Conservation (phyloP, 2,797 vertebrate species). For the Malacoraja senta region DNA sequence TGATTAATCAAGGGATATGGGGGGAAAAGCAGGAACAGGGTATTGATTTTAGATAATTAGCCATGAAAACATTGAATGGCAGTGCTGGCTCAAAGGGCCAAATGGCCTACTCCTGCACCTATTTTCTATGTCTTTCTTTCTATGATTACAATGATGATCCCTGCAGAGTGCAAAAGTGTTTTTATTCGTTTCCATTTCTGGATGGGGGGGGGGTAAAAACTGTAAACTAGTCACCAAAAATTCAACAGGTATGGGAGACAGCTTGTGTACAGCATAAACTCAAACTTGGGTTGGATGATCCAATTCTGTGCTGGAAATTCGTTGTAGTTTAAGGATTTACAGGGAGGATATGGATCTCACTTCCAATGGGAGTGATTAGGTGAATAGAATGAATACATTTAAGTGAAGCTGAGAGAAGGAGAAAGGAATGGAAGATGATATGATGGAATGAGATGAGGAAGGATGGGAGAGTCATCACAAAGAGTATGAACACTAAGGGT, state of each 20-base stretch:
- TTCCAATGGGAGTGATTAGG: background rate
- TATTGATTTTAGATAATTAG: too few species aligned
- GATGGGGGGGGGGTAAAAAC: too few species aligned
- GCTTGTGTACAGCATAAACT: too few species aligned
- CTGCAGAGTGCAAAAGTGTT: background rate
- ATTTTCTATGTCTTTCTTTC: too few species aligned
- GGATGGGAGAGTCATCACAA: background rate
- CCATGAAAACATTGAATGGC: too few species aligned
- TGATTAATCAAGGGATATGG: too few species aligned
- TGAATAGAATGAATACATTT: background rate
- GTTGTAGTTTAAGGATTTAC: background rate
- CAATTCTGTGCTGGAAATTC: background rate
- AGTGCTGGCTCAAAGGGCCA: too few species aligned
- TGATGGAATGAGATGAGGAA: background rate
- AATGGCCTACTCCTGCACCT: too few species aligned
- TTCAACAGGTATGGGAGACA: background rate
- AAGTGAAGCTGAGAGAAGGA: background rate
- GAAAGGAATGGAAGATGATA: background rate
- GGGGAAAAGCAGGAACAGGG: too few species aligned
- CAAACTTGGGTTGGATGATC: background rate
- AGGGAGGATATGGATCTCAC: background rate
- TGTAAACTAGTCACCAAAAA: background rate
- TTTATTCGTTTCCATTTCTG: background rate
- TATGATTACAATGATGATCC: too few species aligned
- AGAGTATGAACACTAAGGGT: background rate